Base-by-base conservation (phyloP, 2,113 vertebrate species). In the Anser brachyrhynchus region DNA sequence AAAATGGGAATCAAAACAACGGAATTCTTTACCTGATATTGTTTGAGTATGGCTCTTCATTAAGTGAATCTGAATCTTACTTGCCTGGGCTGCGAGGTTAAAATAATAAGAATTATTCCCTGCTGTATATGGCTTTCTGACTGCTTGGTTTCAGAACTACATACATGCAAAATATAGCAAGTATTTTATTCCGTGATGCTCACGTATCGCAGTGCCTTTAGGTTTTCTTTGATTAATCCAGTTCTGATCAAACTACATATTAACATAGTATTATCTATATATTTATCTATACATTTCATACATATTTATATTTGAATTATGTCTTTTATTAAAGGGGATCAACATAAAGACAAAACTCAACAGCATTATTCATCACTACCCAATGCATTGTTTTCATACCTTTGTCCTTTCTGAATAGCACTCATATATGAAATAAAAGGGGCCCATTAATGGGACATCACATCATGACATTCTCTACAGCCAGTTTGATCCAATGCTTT, bases 271-370 rank as follows among this genome's bases (percentile, higher is more conserved):
- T 69, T 95, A 73, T 93, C 66, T 89, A 54, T 58, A 58, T 92
- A 87, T 78, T 89, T 95, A 90, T 71, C 90, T 93, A 49, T 44
- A 41, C 26, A 41, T 93, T 84, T 94, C 58, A n/a, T 93, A 58
- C 31, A 3, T 95, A 87, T 91, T 87, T 91, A 15, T 96, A 92
- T 92, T 92, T 95, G 83, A 95, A 33, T 74, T 69, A 62, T 95
- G n/a, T 93, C 29, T 41, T 65, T 73, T 81, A 9, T 35, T n/a
- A 78, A 95, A 82, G 18, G 95, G 95, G 93, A 96, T 87, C 95
- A 97, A 94, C 65, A 31, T 75, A 91, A 93, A 89, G 74, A 57
- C 41, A 89, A 91, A 92, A 54, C 62, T 55, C 23, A 80, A 66
- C 28, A 70, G 31, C 84, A 46, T 79, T 92, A 85, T 84, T 93